Evolutionary conservation across 2,888 invertebrate species (phyloP).

Genomic region (Xanthostigma xanthostigma): DNA sequence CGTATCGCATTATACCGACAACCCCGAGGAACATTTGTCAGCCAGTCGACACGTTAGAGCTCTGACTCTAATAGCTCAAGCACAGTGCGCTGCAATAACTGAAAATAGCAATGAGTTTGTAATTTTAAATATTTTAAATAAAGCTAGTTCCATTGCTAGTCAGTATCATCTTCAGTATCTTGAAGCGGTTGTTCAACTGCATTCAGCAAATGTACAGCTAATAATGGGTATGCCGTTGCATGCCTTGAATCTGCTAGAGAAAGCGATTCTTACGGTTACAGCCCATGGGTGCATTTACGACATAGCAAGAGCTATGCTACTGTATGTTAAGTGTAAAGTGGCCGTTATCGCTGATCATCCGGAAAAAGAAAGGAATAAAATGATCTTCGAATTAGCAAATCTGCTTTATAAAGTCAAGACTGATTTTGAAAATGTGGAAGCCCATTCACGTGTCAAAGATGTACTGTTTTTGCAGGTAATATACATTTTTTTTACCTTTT

Average conservation of each 20-base stretch:
- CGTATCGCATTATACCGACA: conserved; percentile 11
- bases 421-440: conserved; percentile 59
- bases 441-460: conserved; percentile 59
- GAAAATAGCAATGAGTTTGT: conserved; percentile 29
- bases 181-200: conserved; percentile 57
- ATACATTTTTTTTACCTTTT: too few species aligned
- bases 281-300: conserved; percentile 73
- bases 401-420: conserved; percentile 50
- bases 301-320: conserved; percentile 56
- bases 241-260: conserved; percentile 53
- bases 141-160: conserved; percentile 58
- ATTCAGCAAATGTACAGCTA: conserved; percentile 64
- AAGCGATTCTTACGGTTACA: conserved; percentile 53
- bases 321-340: conserved; percentile 65
- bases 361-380: conserved; percentile 32
- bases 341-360: conserved; percentile 38
- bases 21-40: too few species aligned
- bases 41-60: conserved; percentile 42
- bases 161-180: conserved; percentile 65
- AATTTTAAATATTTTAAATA: conserved; percentile 43
- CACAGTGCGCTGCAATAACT: conserved; percentile 33
- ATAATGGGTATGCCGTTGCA: conserved; percentile 62
- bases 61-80: conserved; percentile 51
- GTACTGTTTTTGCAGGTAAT: conserved; percentile 51
- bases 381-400: conserved; percentile 40